Evolutionary conservation across 1,140 invertebrate genomes (phyloP), one percentile per base, ranked within the genome.

Genomic region (Magallana angulata): DNA sequence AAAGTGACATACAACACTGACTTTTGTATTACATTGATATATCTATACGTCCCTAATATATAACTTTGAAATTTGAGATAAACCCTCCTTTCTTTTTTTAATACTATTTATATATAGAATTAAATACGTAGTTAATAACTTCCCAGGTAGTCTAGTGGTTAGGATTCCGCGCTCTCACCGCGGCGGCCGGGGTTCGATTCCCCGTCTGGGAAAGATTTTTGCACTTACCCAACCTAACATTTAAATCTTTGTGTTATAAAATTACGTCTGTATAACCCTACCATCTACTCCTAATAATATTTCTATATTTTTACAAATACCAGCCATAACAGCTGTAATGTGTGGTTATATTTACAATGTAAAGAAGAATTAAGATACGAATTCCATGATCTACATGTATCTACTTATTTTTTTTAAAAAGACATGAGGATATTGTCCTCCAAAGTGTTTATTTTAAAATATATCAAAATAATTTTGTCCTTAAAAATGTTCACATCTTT

Each of bases 61-160:
- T 24, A 24, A 24, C 24, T 24, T 24, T 24, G 24, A 24, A 24
- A 24, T 24, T 24, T 24, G 24, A 24, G 24, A 24, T 24, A 24
- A 24, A 24, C 24, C 24, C 24, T 24, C 24, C 24, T 24, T 24
- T 24, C 24, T 24, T 24, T 24, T 24, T 1, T 24, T 24, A 24
- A 24, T 24, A 24, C 24, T 24, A 24, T 24, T 24, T 1, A 24
- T 24, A 24, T 1, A 24, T 24, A 24, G 24, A 24, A 24, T 24
- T 24, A 24, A 24, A 24, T 24, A 0, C 36, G 3, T 0, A 4
- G 0, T 3, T 48, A 48, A 0, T 8, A 68, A 5, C 7, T 76
- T 94, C 93, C 93, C 93, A 94, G 92, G 94, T 94, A 93, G 93
- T 94, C 93, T 94, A 94, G 93, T 92, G 91, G 91, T 92, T 92